A percentile compares a stretch with the other conserved stretches of the same genome.
phyloP scores from a whole-genome alignment of 2,888 invertebrate genomes.

The Euphydryas editha region DNA sequence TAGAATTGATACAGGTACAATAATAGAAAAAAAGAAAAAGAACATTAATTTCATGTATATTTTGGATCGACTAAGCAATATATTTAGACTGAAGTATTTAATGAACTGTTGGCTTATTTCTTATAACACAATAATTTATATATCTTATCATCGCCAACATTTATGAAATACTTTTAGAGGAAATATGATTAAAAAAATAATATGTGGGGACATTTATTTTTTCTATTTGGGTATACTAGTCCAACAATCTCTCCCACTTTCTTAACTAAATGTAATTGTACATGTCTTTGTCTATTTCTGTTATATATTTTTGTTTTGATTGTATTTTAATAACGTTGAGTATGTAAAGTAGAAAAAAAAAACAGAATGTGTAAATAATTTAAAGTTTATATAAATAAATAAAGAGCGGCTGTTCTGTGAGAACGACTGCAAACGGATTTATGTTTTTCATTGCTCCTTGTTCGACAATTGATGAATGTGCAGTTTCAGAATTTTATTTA shows the following conservation, averaged over 20 bases:
- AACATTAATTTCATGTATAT: conserved; percentile 67
- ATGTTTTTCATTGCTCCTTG: conserved; percentile 29
- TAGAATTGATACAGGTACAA: conserved; percentile 67
- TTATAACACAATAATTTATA: conserved; percentile 65
- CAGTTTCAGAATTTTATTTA: too few species aligned
- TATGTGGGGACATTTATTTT: conserved; percentile 69
- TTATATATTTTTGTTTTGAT: conserved; percentile 78
- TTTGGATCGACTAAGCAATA: conserved; percentile 80
- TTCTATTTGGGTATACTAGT: conserved; percentile 81
- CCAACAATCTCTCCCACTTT: conserved; percentile 71
- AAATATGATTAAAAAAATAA: conserved; percentile 54
- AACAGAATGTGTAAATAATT: conserved; percentile 82
- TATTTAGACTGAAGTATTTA: conserved; percentile 77
- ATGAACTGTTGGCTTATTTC: conserved; percentile 69
- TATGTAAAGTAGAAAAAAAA: conserved; percentile 78
- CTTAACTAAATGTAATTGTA: conserved; percentile 69
- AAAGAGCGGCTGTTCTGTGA: conserved; percentile 79
- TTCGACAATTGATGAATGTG: background rate
- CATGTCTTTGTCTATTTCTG: conserved; percentile 72
- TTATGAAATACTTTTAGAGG: conserved; percentile 73
- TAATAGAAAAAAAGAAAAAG: conserved; percentile 50
- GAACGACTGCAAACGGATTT: conserved; percentile 62
- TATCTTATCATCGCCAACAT: conserved; percentile 60
- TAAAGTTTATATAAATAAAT: conserved; percentile 84
- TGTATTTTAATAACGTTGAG: conserved; percentile 82